Percentiles rank a stretch among this genome's conserved stretches.
Conservation (phyloP, 2,888 invertebrate species). For the Xestoiulus laeticollis region DNA sequence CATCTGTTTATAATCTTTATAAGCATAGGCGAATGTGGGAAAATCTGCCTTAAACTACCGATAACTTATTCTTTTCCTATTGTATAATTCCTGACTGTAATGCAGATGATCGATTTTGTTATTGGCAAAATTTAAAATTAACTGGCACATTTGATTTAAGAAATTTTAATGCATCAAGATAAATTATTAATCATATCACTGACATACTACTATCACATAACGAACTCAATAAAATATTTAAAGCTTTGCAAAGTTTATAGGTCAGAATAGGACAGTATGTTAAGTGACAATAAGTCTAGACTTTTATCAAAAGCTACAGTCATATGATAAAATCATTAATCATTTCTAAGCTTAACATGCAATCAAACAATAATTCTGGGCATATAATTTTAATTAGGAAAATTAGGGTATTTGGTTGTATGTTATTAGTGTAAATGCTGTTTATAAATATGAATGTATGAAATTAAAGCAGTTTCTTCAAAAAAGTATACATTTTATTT, state of each 20-base stretch:
- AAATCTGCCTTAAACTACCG: constrained; percentile 13
- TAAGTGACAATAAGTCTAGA: no score
- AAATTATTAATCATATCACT: no score
- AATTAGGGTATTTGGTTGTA: not conserved
- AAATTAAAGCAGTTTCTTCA: not conserved
- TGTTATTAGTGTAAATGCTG: not conserved
- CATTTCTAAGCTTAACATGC: not conserved
- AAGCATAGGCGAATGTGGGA: constrained; percentile 29
- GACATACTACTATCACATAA: no score
- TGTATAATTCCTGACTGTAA: not conserved
- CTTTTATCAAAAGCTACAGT: no score
- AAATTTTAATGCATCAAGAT: no score
- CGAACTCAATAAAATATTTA: no score
- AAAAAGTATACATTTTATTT: constrained; percentile 23
- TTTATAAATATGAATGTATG: not conserved
- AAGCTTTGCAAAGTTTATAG: no score
- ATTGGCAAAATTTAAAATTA: no score
- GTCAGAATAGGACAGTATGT: no score
- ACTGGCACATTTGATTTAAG: no score
- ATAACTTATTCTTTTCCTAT: not conserved
- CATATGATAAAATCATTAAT: not conserved
- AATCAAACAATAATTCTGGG: not conserved
- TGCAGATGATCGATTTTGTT: not conserved
- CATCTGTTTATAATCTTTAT: constrained; percentile 46
- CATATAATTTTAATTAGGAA: not conserved